Conservation (phyloP, 2,888 invertebrate genomes). For the Argyra leucocephala region DNA sequence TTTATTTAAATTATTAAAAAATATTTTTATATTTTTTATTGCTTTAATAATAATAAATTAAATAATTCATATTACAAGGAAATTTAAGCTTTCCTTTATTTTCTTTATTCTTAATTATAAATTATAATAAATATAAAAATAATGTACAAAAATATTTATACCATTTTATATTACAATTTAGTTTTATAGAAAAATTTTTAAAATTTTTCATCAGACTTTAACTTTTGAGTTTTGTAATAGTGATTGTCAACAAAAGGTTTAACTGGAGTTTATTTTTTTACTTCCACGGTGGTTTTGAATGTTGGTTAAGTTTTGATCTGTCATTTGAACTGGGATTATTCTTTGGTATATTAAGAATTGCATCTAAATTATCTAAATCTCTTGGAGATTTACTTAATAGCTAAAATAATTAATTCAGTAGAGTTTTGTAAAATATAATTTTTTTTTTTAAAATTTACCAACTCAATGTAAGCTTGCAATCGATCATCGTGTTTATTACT, state of each 20-base stretch:
- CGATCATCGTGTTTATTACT: slow-evolving; percentile 34
- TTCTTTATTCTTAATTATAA: no score
- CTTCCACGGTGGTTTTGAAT: slow-evolving; percentile 7
- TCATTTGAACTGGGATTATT: background rate
- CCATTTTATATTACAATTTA: no score
- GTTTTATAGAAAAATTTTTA: background rate
- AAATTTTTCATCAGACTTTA: background rate
- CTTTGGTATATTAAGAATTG: slow-evolving; percentile 31
- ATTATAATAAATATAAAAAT: no score
- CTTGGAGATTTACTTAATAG: slow-evolving; percentile 48
- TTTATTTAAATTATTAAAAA: no score
- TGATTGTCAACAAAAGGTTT: background rate
- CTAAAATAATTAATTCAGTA: slow-evolving; percentile 30
- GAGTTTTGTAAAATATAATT: background rate
- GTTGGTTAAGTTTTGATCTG: background rate
- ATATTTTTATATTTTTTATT: no score
- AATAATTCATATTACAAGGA: no score
- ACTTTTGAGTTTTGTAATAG: background rate
- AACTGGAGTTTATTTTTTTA: background rate
- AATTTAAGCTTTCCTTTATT: no score
- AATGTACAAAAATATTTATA: background rate
- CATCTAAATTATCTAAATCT: slow-evolving; percentile 39
- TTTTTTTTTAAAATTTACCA: slow-evolving; percentile 27
- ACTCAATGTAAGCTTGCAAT: slow-evolving; percentile 40
- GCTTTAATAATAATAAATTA: no score